phyloP scores from a whole-genome alignment of 2,888 invertebrate species.

The Phoenoteleia sp. region DNA sequence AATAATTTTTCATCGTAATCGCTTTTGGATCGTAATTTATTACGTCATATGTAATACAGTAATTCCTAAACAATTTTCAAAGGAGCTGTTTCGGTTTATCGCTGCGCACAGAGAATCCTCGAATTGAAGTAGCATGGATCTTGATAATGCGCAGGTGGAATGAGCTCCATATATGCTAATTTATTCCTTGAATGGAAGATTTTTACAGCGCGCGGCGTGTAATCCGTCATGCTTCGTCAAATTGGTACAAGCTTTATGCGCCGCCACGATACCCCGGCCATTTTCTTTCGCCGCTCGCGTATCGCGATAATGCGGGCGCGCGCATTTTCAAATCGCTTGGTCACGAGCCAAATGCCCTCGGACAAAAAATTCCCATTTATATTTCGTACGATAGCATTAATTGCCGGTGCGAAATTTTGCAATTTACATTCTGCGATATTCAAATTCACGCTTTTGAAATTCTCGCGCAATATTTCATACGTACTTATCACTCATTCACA shows the following conservation, averaged over 20 bases:
- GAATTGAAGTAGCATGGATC: conserved; percentile 54
- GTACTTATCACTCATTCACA: no score
- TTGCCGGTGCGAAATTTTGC: conserved; percentile 14
- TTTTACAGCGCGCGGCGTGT: conserved; percentile 78
- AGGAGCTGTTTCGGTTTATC: conserved; percentile 29
- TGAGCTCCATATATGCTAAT: conserved; percentile 78
- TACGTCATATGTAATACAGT: not conserved
- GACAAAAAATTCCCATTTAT: conserved; percentile 29
- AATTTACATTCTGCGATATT: conserved; percentile 17
- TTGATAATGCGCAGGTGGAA: conserved; percentile 66
- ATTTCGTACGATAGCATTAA: conserved; percentile 32
- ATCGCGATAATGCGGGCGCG: conserved; percentile 61
- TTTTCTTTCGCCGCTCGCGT: conserved; percentile 35
- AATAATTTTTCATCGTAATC: no score
- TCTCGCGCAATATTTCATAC: no score
- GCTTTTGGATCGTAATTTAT: not conserved
- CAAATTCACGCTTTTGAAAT: no score
- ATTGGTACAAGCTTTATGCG: conserved; percentile 62
- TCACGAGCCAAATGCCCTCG: conserved; percentile 35
- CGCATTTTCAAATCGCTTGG: conserved; percentile 61
- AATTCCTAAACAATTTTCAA: not conserved
- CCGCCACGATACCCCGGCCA: conserved; percentile 45
- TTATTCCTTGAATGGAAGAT: conserved; percentile 80
- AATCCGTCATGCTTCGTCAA: conserved; percentile 82
- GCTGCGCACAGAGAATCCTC: conserved; percentile 42